phyloP scores from a whole-genome alignment of 2,888 invertebrate species.

The Ligdia adustata region DNA sequence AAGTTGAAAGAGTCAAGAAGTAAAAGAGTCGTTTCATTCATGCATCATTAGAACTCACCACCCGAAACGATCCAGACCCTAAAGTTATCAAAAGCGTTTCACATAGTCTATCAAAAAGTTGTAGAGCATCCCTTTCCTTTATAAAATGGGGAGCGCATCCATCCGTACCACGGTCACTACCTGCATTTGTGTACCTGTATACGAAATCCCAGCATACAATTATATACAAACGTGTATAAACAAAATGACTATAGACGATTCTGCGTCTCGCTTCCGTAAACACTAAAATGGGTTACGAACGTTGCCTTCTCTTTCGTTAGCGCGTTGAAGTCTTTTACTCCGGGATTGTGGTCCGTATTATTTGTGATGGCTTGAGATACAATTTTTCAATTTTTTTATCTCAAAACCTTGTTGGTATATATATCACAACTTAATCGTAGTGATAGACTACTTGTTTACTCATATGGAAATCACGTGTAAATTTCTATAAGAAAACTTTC shows the following conservation, averaged over 20 bases:
- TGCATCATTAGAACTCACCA: slow-evolving; percentile 71
- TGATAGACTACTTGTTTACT: slow-evolving; percentile 16
- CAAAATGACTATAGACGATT: slow-evolving; percentile 58
- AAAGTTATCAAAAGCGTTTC: slow-evolving; percentile 56
- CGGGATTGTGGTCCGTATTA: slow-evolving; percentile 46
- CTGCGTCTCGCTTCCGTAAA: slow-evolving; percentile 65
- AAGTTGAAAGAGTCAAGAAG: slow-evolving; percentile 24
- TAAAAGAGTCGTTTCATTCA: slow-evolving; percentile 63
- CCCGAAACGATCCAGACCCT: slow-evolving; percentile 65
- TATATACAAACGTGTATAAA: slow-evolving; percentile 60
- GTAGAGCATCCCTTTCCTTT: slow-evolving; percentile 66
- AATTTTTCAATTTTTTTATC: too few species aligned
- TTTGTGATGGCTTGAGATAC: too few species aligned
- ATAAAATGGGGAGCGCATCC: slow-evolving; percentile 71
- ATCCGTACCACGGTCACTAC: slow-evolving; percentile 74
- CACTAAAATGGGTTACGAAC: slow-evolving; percentile 45
- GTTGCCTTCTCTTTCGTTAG: slow-evolving; percentile 55
- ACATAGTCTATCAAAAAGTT: slow-evolving; percentile 56
- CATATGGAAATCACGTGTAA: slow-evolving; percentile 17
- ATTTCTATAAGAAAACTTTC: slow-evolving; percentile 13
- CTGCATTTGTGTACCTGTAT: slow-evolving; percentile 65
- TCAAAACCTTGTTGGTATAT: too few species aligned
- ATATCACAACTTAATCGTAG: too few species aligned
- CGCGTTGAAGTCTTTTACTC: slow-evolving; percentile 80
- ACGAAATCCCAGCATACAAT: slow-evolving; percentile 75